Evolutionary conservation across 2,888 invertebrate species (phyloP).

Genomic region (Xestia rhomboidea): DNA sequence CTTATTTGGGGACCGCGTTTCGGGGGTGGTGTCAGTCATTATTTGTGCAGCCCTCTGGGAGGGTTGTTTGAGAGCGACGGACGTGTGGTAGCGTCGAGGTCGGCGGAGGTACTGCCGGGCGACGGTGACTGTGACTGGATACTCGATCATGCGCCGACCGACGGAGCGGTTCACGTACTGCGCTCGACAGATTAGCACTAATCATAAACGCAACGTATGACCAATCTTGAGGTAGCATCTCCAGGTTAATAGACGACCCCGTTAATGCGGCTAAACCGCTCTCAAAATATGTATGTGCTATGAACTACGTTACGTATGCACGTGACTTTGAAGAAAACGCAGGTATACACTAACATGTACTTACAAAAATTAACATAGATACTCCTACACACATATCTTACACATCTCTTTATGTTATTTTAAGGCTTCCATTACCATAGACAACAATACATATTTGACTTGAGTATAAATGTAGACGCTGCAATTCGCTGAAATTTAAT

Average conservation of each 20-base stretch:
- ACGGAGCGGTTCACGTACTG: slow-evolving; percentile 67
- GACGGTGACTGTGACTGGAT: slow-evolving; percentile 72
- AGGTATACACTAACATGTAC: background rate
- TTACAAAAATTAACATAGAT: background rate
- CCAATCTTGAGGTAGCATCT: slow-evolving; percentile 64
- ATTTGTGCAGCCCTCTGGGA: slow-evolving; percentile 64
- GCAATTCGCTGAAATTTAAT: background rate
- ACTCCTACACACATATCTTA: too few relatives aligned
- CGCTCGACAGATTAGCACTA: slow-evolving; percentile 79
- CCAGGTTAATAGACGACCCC: slow-evolving; percentile 56
- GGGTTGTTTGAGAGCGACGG: slow-evolving; percentile 50
- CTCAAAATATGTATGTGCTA: slow-evolving; percentile 14
- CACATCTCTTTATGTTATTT: too few relatives aligned
- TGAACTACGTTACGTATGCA: background rate
- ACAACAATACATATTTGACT: background rate
- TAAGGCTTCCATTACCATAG: background rate
- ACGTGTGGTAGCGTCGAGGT: slow-evolving; percentile 74
- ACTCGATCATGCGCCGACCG: slow-evolving; percentile 87
- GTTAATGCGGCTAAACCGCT: slow-evolving; percentile 10
- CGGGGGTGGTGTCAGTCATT: slow-evolving; percentile 79
- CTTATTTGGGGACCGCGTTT: slow-evolving; percentile 65
- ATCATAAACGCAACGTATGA: slow-evolving; percentile 75
- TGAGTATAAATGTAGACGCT: background rate
- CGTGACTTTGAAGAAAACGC: background rate
- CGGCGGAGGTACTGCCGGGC: slow-evolving; percentile 80